A percentile compares a stretch with the other conserved stretches of the same genome.
Conservation (phyloP, 2,113 vertebrate species). For the Haemorhous mexicanus region DNA sequence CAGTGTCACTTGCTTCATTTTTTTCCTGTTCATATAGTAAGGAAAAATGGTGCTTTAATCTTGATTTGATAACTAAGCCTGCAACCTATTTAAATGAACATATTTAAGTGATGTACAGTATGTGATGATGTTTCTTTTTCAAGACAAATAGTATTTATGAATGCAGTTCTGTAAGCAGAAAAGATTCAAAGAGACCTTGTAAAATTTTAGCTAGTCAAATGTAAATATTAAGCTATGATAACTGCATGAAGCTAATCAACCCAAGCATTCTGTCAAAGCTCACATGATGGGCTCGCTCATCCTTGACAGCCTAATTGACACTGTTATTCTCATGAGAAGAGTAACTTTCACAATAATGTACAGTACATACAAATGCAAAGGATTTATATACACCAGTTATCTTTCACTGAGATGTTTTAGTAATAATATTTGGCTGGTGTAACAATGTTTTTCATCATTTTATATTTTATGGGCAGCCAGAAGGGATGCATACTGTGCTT, state of each 20-base stretch:
- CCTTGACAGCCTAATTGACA: constrained; percentile 54
- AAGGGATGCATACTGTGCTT: neutral
- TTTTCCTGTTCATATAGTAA: neutral
- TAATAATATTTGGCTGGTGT: neutral
- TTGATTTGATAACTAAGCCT: neutral
- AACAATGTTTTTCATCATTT: neutral
- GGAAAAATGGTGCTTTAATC: neutral
- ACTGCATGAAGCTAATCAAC: constrained; percentile 35
- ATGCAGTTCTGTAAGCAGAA: neutral
- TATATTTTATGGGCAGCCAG: neutral
- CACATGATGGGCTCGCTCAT: constrained; percentile 26
- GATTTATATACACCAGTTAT: neutral
- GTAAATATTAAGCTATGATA: constrained; percentile 40
- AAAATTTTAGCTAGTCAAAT: constrained; percentile 1
- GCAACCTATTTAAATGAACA: neutral
- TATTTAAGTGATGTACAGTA: neutral
- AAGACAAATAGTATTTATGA: constrained; percentile 30
- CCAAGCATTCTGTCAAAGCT: constrained; percentile 51
- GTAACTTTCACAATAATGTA: constrained; percentile 20
- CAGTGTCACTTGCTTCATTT: neutral
- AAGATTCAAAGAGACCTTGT: neutral
- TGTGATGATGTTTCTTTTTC: neutral
- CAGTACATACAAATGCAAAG: neutral
- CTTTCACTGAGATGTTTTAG: constrained; percentile 7
- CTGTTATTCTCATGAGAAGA: constrained; percentile 23